Base-by-base conservation (phyloP, 2,888 invertebrate genomes). In the Beris morrisii region DNA sequence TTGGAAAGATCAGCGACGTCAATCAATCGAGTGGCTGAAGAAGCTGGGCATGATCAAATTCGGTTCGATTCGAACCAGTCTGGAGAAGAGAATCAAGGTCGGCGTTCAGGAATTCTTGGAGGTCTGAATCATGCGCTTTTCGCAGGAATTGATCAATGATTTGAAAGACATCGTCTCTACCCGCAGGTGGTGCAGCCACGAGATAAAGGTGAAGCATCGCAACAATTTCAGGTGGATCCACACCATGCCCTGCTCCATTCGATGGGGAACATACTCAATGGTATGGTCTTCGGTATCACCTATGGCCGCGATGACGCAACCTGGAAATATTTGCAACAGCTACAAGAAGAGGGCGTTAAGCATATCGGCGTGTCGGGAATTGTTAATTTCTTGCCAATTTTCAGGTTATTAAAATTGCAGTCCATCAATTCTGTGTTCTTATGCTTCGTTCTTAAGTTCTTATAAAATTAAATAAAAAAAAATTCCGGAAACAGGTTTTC, bases 271-370 rank as follows among this genome's bases (percentile, higher is more conserved):
- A 83, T 90, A 22, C 84, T 94, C 66, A 91, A 91, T 75, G 84
- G 86, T 70, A 80, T 94, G 54, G 88, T 93, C 15, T 92, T 93
- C 74, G 94, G 94, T 0, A 84, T 84, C 73, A 85, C 85, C 71
- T 94, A 87, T 78, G 80, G 83, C 3, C 83, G 85, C 58, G 82
- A 89, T 66, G 90, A 93, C 75, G 82, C 84, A 74, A 87, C 87
- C 5, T 95, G 94, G 92, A 82, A 81, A 65, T 91, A 91, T 86
- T 81, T 93, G 65, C 86, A 90, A 73, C 81, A 87, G 72, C 82
- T 92, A 59, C 92, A 93, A 78, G 92, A 93, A 75, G 91, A 92
- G 77, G 93, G 94, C 0, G 87, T 90, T 57, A 89, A 91, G 75
- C 85, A 88, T 73, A 89, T 95, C 75, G 92, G 93, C 0, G 86